These are phyloP conservation scores for Chelonus insularis DNA, from an alignment of 1,140 invertebrate species.

Conservation along the genomic window DNA sequence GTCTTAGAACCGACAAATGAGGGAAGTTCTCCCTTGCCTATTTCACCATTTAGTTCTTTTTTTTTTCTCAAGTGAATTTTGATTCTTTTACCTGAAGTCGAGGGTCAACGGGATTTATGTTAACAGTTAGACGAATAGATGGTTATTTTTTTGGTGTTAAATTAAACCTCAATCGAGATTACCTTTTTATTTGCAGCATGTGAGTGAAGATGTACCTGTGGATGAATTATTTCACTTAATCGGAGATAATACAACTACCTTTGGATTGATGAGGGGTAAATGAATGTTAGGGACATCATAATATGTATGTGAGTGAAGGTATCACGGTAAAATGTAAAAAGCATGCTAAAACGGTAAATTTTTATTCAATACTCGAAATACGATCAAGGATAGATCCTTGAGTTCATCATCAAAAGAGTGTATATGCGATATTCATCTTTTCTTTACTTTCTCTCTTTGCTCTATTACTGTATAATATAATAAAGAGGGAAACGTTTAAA, in stretches of 20 bases:
- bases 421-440: slow-evolving; percentile 30
- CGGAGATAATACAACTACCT: too few species aligned
- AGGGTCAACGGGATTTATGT: slow-evolving; percentile 42
- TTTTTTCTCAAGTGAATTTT: slow-evolving; percentile 30
- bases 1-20: slow-evolving; percentile 25
- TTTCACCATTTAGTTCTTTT: slow-evolving; percentile 17
- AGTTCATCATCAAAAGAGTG: slow-evolving; percentile 28
- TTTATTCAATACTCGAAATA: slow-evolving; percentile 21
- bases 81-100: slow-evolving; percentile 52
- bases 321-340: neutral
- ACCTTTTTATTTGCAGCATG: neutral
- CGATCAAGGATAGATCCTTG: slow-evolving; percentile 20
- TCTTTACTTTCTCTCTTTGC: slow-evolving; percentile 8
- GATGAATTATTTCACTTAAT: too few species aligned
- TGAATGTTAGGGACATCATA: neutral
- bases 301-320: neutral
- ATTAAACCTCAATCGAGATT: neutral
- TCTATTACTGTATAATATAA: neutral
- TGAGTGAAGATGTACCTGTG: too few species aligned
- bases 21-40: slow-evolving; percentile 32
- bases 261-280: neutral
- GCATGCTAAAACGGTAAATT: slow-evolving; percentile 7
- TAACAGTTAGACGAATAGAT: slow-evolving; percentile 46
- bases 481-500: neutral
- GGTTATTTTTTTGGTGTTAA: neutral